These are phyloP conservation scores for Lottia gigantea DNA, from an alignment of 2,888 invertebrate species.

Conservation along the genomic window DNA sequence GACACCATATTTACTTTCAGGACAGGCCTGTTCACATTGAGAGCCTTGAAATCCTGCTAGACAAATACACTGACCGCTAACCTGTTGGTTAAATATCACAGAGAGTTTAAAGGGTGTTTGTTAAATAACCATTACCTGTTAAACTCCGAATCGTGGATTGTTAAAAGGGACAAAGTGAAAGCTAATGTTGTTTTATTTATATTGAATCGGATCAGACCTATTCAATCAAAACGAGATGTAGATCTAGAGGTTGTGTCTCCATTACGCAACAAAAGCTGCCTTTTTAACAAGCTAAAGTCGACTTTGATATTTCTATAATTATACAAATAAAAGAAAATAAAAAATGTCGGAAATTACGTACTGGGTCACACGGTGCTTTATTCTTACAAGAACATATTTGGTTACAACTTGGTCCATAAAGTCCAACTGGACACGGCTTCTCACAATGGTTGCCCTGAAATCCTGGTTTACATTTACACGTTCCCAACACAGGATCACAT, in stretches of 20 bases:
- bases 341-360: constrained; percentile 18
- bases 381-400: constrained; percentile 37
- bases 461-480: constrained; percentile 42
- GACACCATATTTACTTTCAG: constrained; percentile 41
- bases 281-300: no score
- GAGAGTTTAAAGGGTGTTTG: not conserved
- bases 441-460: constrained; percentile 39
- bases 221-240: no score
- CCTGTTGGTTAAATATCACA: constrained; percentile 15
- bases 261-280: no score
- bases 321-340: no score
- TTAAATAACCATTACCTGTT: no score
- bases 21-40: constrained; percentile 41
- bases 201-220: no score
- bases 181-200: no score
- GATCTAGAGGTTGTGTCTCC: no score
- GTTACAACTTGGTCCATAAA: constrained; percentile 37
- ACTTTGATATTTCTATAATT: no score
- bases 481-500: constrained; percentile 33
- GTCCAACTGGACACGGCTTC: constrained; percentile 37
- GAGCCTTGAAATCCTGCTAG: constrained; percentile 39
- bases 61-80: constrained; percentile 44
- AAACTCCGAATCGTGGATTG: no score
- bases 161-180: no score
- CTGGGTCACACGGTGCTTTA: constrained; percentile 41